Evolutionary conservation across 2,797 vertebrate genomes (phyloP).

Genomic region (Pangasius mekongensis): DNA sequence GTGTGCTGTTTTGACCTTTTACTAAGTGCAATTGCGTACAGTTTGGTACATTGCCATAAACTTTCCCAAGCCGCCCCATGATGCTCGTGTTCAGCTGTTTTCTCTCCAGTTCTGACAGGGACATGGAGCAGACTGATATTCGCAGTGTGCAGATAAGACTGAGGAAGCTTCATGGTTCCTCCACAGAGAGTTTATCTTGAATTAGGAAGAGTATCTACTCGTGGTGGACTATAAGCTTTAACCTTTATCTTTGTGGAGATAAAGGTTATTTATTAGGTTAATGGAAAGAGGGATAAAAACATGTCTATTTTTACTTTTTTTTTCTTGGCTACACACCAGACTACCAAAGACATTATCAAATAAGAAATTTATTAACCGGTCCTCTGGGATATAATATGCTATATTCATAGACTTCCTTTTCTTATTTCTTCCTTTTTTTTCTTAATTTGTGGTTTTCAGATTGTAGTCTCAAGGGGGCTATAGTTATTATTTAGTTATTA

Average conservation of each 20-base stretch:
- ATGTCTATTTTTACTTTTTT: neutral
- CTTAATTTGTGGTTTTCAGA: neutral
- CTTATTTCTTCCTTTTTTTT: neutral
- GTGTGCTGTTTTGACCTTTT: conserved; percentile 6
- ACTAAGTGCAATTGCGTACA: conserved; percentile 7
- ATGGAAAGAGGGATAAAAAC: neutral
- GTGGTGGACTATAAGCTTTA: conserved; percentile 14
- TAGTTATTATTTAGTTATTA: neutral
- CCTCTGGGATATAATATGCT: neutral
- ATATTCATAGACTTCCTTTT: conserved; percentile 1
- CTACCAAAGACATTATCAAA: neutral
- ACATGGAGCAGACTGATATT: conserved; percentile 44
- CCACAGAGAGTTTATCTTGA: conserved; percentile 21
- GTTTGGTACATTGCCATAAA: conserved; percentile 21
- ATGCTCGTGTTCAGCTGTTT: conserved; percentile 42
- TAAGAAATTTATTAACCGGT: neutral
- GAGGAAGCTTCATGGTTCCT: conserved; percentile 8
- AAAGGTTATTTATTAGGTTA: conserved; percentile 18
- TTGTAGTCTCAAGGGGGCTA: neutral
- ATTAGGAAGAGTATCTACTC: conserved; percentile 15
- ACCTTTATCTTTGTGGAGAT: conserved; percentile 17
- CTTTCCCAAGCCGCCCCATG: conserved; percentile 25
- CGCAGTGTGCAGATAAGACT: conserved; percentile 24
- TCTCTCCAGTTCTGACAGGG: conserved; percentile 34
- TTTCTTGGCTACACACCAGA: neutral